These are phyloP conservation scores for Falcunculus frontatus DNA, from an alignment of 2,113 vertebrate genomes.

Conservation along the genomic window DNA sequence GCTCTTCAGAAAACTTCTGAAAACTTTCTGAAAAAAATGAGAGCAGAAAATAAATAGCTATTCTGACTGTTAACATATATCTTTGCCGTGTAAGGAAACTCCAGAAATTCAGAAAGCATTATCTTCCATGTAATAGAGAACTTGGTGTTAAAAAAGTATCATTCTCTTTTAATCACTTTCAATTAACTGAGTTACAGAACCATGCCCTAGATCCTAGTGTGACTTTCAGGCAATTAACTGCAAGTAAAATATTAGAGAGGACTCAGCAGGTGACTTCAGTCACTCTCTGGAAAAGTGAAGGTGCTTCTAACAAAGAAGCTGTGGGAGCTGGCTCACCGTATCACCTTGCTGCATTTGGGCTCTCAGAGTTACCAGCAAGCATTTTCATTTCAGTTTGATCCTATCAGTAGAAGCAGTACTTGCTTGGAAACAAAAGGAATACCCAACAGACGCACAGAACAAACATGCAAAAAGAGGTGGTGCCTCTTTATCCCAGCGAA, in stretches of 20 bases:
- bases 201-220: background rate
- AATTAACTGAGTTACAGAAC: background rate
- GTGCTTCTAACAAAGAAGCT: background rate
- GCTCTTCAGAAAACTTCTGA: background rate
- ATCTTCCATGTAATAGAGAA: background rate
- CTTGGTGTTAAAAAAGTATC: background rate
- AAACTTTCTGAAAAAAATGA: too few relatives aligned
- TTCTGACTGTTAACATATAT: background rate
- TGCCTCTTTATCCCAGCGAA: background rate
- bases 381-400: background rate
- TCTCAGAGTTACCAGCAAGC: background rate
- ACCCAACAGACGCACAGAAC: background rate
- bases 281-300: background rate
- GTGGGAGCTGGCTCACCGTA: background rate
- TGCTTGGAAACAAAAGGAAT: background rate
- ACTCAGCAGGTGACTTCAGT: background rate
- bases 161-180: background rate
- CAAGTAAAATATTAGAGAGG: background rate
- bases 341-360: background rate
- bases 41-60: background rate
- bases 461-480: background rate
- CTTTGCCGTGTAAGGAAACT: background rate
- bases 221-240: background rate
- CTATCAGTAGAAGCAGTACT: background rate
- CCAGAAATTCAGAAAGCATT: background rate